phyloP scores from a whole-genome alignment of 2,113 vertebrate species.

The Centropus unirufus region DNA sequence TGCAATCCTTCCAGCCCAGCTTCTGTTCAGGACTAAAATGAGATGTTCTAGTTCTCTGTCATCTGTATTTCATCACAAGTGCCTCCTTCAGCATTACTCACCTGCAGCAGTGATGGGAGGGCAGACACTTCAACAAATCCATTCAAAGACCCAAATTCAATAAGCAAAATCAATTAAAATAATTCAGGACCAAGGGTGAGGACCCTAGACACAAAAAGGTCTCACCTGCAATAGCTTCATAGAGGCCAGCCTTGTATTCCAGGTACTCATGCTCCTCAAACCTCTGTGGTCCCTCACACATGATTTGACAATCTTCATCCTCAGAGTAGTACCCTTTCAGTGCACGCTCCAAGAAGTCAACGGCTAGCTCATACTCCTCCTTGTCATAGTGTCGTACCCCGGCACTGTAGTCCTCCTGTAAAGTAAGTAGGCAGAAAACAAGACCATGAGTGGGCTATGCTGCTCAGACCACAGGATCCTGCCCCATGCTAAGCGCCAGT shows the following conservation, averaged over 20 bases:
- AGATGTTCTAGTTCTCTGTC: not conserved
- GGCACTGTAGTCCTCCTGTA: conserved; percentile 84
- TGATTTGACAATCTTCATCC: conserved; percentile 85
- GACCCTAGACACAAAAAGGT: not conserved
- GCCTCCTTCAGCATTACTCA: not conserved
- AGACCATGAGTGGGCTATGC: rapidly evolving
- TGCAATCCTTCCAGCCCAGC: not conserved
- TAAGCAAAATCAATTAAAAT: not conserved
- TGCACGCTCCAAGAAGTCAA: conserved; percentile 85
- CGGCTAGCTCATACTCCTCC: conserved; percentile 80
- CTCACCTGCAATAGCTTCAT: conserved; percentile 93
- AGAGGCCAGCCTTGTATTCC: conserved; percentile 85
- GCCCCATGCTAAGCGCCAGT: not conserved
- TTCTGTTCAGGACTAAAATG: not conserved
- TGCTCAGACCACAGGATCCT: not conserved
- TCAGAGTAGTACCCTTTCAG: conserved; percentile 86
- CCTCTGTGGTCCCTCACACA: conserved; percentile 89
- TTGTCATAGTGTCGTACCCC: conserved; percentile 86
- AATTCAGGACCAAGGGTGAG: not conserved
- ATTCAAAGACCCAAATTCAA: not conserved
- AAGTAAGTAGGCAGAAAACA: not conserved
- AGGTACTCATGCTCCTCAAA: conserved; percentile 87
- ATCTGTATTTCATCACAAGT: not conserved
- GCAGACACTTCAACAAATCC: not conserved
- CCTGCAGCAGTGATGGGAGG: not conserved